phyloP scores from a whole-genome alignment of 1,140 invertebrate species.

The Drosophila quadrilineata region DNA sequence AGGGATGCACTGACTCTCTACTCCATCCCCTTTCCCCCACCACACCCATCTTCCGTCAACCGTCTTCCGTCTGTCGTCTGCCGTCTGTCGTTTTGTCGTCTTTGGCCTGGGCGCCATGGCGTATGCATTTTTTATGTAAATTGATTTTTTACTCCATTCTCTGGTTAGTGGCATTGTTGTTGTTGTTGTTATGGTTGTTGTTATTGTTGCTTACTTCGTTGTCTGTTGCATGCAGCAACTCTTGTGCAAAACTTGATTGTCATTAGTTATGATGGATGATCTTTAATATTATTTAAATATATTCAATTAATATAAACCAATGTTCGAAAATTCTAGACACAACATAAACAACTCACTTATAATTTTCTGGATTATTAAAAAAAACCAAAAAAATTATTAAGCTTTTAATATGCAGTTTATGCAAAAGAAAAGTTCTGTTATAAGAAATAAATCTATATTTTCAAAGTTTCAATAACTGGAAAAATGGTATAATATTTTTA shows the following conservation, averaged over 20 bases:
- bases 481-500: too few relatives aligned
- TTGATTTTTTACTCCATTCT: conserved; percentile 52
- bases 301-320: conserved; percentile 69
- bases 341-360: conserved; percentile 52
- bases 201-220: too few relatives aligned
- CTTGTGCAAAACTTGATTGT: conserved; percentile 39
- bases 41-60: too few relatives aligned
- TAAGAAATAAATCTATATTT: too few relatives aligned
- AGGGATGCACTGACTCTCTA: neutral
- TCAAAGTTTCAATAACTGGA: too few relatives aligned
- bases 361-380: too few relatives aligned
- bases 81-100: too few relatives aligned
- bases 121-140: conserved; percentile 77
- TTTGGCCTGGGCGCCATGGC: conserved; percentile 65
- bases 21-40: conserved; percentile 2
- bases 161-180: conserved; percentile 1
- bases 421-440: too few relatives aligned
- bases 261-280: conserved; percentile 74
- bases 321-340: conserved; percentile 37
- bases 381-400: too few relatives aligned
- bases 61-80: too few relatives aligned
- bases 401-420: too few relatives aligned
- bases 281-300: conserved; percentile 74
- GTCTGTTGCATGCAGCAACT: too few relatives aligned
- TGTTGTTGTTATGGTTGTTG: conserved; percentile 2